A percentile compares a stretch with the other conserved stretches of the same genome.
Conservation (phyloP, 2,797 vertebrate species). For the Hemibagrus guttatus region DNA sequence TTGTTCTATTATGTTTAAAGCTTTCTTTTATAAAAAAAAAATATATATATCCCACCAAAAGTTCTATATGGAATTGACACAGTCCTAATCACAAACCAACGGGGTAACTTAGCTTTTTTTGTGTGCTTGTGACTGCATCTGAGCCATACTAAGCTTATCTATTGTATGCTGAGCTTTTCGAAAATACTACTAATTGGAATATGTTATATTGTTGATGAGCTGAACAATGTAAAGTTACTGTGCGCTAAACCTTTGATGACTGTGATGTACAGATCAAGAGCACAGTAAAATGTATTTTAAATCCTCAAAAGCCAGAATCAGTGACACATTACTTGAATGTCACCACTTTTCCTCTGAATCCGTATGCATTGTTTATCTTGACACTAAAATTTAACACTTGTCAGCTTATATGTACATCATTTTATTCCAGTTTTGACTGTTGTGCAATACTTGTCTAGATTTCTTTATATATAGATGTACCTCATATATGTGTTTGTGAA, state of each 20-base stretch:
- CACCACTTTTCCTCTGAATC: constrained; percentile 23
- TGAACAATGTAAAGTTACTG: constrained; percentile 53
- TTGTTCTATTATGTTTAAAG: background rate
- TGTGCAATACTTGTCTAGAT: constrained; percentile 72
- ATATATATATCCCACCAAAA: background rate
- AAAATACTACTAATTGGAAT: constrained; percentile 51
- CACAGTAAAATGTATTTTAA: constrained; percentile 48
- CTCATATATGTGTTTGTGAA: constrained; percentile 72
- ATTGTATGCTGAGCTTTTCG: constrained; percentile 60
- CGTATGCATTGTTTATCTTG: constrained; percentile 44
- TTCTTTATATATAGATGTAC: constrained; percentile 69
- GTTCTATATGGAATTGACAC: constrained; percentile 48
- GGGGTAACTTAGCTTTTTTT: constrained; percentile 54
- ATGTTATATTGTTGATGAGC: constrained; percentile 43
- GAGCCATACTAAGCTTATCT: constrained; percentile 76
- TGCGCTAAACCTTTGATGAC: constrained; percentile 35
- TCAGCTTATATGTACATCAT: constrained; percentile 57
- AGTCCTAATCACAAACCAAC: constrained; percentile 48
- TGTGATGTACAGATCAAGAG: constrained; percentile 61
- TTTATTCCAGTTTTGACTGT: constrained; percentile 57
- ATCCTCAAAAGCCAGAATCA: constrained; percentile 60
- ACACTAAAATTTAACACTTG: constrained; percentile 49
- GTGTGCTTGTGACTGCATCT: constrained; percentile 77
- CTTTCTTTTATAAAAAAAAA: background rate
- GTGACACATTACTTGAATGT: constrained; percentile 42